phyloP scores from a whole-genome alignment of 1,140 invertebrate genomes.

The Drosophila ananassae region DNA sequence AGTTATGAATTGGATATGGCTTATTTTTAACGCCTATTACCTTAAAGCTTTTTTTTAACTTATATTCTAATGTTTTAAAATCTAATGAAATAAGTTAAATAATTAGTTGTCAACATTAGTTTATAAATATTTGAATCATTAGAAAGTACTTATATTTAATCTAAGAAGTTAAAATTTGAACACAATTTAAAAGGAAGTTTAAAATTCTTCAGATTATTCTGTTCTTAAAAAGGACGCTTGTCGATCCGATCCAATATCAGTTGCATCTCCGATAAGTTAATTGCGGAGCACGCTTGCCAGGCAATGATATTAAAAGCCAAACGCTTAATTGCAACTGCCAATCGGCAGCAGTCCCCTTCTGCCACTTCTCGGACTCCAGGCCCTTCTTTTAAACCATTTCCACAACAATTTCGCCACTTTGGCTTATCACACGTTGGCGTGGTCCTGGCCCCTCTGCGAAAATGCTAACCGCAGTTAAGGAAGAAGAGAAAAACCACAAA shows the following conservation, averaged over 20 bases:
- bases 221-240: no score
- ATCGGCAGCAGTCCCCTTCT: constrained; percentile 47
- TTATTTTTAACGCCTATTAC: no score
- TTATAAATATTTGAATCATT: no score
- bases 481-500: constrained; percentile 37
- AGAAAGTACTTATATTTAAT: no score
- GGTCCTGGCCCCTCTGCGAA: constrained; percentile 19
- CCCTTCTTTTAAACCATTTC: neutral
- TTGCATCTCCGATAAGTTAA: constrained; percentile 22
- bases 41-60: no score
- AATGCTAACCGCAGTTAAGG: constrained; percentile 30
- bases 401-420: constrained; percentile 26
- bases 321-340: constrained; percentile 72
- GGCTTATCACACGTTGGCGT: constrained; percentile 44
- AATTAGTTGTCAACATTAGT: no score
- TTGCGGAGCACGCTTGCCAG: constrained; percentile 26
- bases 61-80: no score
- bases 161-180: no score
- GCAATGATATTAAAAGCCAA: constrained; percentile 61
- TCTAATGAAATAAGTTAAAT: no score
- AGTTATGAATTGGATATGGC: neutral
- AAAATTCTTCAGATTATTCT: no score
- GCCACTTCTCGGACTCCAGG: neutral
- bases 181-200: no score
- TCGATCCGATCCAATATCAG: neutral